Percentiles rank a stretch among this genome's conserved stretches.
phyloP scores from a whole-genome alignment of 2,888 invertebrate genomes.

The Drosophila mulleri region DNA sequence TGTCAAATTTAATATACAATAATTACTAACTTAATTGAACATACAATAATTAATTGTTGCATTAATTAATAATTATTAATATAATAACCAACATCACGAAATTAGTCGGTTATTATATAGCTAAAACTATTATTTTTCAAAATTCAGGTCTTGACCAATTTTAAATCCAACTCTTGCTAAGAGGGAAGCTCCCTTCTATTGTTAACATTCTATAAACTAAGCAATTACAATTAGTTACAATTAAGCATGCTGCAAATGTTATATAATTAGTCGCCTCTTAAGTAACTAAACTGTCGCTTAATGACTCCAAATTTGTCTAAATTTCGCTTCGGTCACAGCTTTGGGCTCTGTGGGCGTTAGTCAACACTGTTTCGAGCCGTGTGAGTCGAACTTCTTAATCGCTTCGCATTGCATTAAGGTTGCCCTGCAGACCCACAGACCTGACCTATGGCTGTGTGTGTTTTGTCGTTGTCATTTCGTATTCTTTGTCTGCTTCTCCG shows the following conservation, averaged over 20 bases:
- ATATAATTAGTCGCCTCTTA: neutral
- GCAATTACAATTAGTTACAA: neutral
- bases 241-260: neutral
- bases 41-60: neutral
- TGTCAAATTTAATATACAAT: neutral
- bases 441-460: constrained; percentile 64
- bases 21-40: neutral
- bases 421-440: constrained; percentile 68
- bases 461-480: constrained; percentile 29
- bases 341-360: constrained; percentile 5
- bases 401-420: constrained; percentile 51
- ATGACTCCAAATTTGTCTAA: neutral
- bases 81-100: neutral
- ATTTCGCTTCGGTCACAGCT: neutral
- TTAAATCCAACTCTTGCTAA: neutral
- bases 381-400: neutral
- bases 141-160: too few species aligned
- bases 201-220: neutral
- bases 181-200: neutral
- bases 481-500: constrained; percentile 38
- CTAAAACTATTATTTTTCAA: neutral
- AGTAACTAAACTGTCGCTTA: constrained; percentile 5
- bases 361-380: constrained; percentile 4
- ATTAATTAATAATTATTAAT: neutral
- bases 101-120: neutral